Conservation (phyloP, 2,113 vertebrate genomes). For the Podarcis cretensis region DNA sequence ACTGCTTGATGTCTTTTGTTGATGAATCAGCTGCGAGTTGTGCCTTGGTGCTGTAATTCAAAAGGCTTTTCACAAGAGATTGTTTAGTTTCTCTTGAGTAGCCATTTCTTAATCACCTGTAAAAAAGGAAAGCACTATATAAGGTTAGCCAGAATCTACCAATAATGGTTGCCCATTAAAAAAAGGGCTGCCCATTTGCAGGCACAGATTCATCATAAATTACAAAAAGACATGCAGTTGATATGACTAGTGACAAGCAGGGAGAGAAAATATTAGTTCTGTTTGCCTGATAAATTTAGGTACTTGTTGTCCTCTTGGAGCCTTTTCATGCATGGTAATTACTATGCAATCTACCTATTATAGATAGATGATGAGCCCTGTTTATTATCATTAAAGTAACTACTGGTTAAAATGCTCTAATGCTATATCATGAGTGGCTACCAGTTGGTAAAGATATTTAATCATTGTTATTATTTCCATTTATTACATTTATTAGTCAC, state of each 20-base stretch:
- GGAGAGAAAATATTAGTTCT: not conserved
- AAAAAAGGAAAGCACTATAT: constrained; percentile 44
- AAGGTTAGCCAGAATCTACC: not conserved
- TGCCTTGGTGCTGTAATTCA: not conserved
- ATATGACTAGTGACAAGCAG: not conserved
- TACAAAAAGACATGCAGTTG: not conserved
- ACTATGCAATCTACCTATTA: too few relatives aligned
- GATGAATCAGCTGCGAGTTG: constrained; percentile 35
- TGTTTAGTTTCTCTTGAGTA: constrained; percentile 33
- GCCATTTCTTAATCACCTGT: constrained; percentile 45
- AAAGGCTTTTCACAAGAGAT: constrained; percentile 6
- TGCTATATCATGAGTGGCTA: not conserved
- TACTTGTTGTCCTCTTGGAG: not conserved
- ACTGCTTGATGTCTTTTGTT: constrained; percentile 4
- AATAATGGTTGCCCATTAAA: not conserved
- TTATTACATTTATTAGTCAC: not conserved
- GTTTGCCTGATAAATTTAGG: constrained; percentile 17
- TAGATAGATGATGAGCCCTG: not conserved
- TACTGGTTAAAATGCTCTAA: not conserved
- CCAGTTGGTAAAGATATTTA: not conserved
- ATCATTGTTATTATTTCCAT: not conserved
- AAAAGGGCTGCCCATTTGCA: not conserved
- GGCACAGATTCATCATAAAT: constrained; percentile 14
- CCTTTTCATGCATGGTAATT: not conserved
- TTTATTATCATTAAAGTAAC: not conserved